phyloP scores from a whole-genome alignment of 2,888 invertebrate species.

The Ophion ellenae region DNA sequence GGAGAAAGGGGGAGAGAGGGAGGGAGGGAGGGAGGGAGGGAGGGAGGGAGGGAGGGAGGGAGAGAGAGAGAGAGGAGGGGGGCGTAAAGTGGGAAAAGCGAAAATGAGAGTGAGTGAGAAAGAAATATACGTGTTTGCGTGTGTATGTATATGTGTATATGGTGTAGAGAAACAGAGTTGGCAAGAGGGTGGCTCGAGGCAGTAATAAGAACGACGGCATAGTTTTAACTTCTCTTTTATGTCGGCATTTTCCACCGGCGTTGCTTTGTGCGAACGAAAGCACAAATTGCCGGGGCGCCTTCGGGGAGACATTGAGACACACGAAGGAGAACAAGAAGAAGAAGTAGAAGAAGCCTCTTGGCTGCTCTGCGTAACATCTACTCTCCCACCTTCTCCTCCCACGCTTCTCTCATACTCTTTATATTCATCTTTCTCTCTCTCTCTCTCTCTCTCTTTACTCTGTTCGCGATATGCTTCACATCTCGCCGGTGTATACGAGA shows the following conservation, averaged over 20 bases:
- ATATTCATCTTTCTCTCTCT: slow-evolving; percentile 42
- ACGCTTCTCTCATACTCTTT: slow-evolving; percentile 59
- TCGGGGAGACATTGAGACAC: slow-evolving; percentile 84
- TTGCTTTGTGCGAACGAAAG: slow-evolving; percentile 83
- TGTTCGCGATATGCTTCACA: slow-evolving; percentile 59
- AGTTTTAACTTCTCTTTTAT: slow-evolving; percentile 84
- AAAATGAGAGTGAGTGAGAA: slow-evolving; percentile 45
- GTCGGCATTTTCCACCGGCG: slow-evolving; percentile 79
- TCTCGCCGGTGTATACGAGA: slow-evolving; percentile 55
- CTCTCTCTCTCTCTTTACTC: slow-evolving; percentile 33
- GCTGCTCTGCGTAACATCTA: slow-evolving; percentile 66
- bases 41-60: slow-evolving; percentile 40
- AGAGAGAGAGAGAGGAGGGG: slow-evolving; percentile 15
- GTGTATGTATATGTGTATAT: slow-evolving; percentile 3
- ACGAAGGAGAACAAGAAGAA: slow-evolving; percentile 71
- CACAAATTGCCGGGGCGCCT: slow-evolving; percentile 82
- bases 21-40: slow-evolving; percentile 51
- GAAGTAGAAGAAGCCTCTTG: slow-evolving; percentile 43
- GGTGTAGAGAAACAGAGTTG: slow-evolving; percentile 53
- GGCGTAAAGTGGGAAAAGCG: slow-evolving; percentile 41
- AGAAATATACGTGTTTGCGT: slow-evolving; percentile 7
- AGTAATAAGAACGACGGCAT: slow-evolving; percentile 84
- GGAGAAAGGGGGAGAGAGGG: neutral
- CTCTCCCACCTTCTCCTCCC: slow-evolving; percentile 65
- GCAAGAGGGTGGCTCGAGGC: slow-evolving; percentile 80